Evolutionary conservation across 92 coral and sea anemone species (phyloP).

Genomic region (Zoanthus sociatus): DNA sequence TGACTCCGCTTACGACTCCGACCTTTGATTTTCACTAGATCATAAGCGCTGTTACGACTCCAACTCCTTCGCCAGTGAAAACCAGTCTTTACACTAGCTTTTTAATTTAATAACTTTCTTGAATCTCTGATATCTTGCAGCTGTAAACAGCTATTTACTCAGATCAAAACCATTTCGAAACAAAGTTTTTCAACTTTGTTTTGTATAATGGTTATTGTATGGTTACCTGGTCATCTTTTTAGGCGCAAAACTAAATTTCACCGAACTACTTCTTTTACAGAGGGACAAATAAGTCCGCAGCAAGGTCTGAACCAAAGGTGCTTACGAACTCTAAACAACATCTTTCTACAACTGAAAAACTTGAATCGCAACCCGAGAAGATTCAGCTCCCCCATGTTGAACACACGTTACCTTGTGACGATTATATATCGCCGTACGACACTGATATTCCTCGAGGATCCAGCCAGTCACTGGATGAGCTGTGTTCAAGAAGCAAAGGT

Average conservation of each 20-base stretch:
- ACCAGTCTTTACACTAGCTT: no score
- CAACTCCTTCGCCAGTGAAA: no score
- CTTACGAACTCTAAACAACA: neutral
- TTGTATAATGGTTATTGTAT: no score
- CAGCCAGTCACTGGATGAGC: slow-evolving; percentile 71
- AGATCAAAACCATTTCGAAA: no score
- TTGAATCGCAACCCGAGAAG: slow-evolving; percentile 61
- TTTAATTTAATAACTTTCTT: no score
- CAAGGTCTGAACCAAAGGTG: slow-evolving; percentile 1
- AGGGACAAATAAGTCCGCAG: neutral
- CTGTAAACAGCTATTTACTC: no score
- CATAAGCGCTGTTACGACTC: no score
- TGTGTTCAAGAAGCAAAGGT: slow-evolving; percentile 59
- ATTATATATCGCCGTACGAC: slow-evolving; percentile 53
- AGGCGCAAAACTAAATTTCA: neutral
- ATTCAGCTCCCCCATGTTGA: slow-evolving; percentile 67
- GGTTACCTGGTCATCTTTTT: neutral
- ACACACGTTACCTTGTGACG: slow-evolving; percentile 54
- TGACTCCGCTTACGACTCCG: no score
- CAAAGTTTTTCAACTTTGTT: no score
- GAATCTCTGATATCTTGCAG: no score
- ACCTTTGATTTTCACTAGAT: no score
- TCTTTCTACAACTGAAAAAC: slow-evolving; percentile 39
- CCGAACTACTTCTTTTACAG: neutral
- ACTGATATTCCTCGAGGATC: slow-evolving; percentile 58